Conservation (phyloP, 2,113 vertebrate genomes). For the Tyto alba region DNA sequence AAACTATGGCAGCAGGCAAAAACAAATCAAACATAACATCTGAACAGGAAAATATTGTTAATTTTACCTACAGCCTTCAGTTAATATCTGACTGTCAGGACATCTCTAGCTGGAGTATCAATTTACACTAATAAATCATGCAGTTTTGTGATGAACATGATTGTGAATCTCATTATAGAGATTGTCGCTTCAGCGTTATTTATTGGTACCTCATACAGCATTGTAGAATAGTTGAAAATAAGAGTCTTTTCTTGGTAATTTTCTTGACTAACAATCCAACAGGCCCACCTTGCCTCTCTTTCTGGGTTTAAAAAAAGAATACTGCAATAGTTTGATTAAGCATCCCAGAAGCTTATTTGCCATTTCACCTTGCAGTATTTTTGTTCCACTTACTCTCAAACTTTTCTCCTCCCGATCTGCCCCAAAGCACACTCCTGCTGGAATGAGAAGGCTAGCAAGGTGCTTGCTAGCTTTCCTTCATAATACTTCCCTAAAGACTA, state of each 20-base stretch:
- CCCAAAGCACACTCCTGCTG: neutral
- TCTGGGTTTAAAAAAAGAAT: neutral
- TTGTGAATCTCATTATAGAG: neutral
- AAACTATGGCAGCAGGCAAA: constrained; percentile 28
- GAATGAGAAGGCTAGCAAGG: neutral
- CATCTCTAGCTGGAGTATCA: neutral
- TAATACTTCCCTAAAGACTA: neutral
- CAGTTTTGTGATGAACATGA: neutral
- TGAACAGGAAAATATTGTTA: constrained; percentile 45
- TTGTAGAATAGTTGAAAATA: neutral
- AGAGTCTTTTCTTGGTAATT: neutral
- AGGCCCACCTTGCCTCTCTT: neutral
- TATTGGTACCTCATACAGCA: neutral
- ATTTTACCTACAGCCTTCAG: constrained; percentile 24
- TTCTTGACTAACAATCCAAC: neutral
- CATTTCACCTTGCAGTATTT: neutral
- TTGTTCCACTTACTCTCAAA: neutral
- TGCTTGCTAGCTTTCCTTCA: neutral
- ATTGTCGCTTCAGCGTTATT: neutral
- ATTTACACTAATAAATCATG: neutral
- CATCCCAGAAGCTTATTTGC: fast-evolving
- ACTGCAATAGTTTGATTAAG: neutral
- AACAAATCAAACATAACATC: constrained; percentile 49
- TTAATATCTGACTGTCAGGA: constrained; percentile 22
- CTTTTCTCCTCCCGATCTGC: neutral